A percentile compares a stretch with the other conserved stretches of the same genome.
Evolutionary conservation across 2,888 invertebrate genomes (phyloP).

Genomic region (Mesochorus sp.): DNA sequence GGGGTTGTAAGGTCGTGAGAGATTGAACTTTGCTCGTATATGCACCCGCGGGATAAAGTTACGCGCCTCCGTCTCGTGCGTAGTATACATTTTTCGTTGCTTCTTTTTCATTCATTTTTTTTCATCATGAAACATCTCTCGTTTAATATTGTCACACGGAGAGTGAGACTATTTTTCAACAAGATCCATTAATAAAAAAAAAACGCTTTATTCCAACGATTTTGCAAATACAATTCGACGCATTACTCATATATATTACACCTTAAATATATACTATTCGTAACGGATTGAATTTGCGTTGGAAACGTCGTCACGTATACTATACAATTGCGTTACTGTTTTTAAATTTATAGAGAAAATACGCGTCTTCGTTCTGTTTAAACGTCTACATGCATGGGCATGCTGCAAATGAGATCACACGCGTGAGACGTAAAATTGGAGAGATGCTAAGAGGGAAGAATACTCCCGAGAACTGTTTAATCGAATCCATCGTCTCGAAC

Average conservation of each 20-base stretch:
- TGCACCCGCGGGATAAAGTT: constrained; percentile 50
- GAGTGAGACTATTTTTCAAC: too few relatives aligned
- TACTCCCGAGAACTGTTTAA: constrained; percentile 23
- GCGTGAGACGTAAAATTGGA: background rate
- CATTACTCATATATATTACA: background rate
- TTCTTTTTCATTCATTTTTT: background rate
- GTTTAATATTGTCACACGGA: background rate
- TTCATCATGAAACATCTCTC: background rate
- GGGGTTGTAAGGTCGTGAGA: constrained; percentile 18
- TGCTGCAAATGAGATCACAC: constrained; percentile 17
- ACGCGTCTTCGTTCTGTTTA: constrained; percentile 1
- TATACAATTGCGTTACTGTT: constrained; percentile 10
- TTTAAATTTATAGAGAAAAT: constrained; percentile 16
- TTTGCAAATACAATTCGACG: too few relatives aligned
- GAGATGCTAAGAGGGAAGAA: background rate
- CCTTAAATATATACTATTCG: background rate
- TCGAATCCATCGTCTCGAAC: constrained; percentile 7
- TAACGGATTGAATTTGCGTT: background rate
- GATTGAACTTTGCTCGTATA: constrained; percentile 55
- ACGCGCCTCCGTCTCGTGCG: constrained; percentile 6
- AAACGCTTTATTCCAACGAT: too few relatives aligned
- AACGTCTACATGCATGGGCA: background rate
- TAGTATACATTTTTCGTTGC: constrained; percentile 20
- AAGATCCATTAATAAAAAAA: too few relatives aligned
- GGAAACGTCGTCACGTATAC: constrained; percentile 9